Conservation (phyloP, 2,113 vertebrate species). For the Pangasianodon gigas region DNA sequence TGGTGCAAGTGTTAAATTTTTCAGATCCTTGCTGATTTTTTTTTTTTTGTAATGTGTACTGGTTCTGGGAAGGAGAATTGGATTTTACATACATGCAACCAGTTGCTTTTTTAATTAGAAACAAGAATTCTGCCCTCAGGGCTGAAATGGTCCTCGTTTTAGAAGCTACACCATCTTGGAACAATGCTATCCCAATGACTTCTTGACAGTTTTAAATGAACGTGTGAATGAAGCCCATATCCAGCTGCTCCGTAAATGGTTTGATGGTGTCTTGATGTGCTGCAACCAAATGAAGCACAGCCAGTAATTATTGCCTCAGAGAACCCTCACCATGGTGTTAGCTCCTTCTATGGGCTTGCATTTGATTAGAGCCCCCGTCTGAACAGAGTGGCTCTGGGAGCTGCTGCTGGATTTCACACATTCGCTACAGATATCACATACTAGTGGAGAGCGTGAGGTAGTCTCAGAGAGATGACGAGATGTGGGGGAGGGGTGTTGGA, state of each 20-base stretch:
- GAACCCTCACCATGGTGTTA: slow-evolving; percentile 33
- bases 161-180: not conserved
- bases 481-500: slow-evolving; percentile 51
- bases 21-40: not conserved
- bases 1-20: not conserved
- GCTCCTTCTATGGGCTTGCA: slow-evolving; percentile 13
- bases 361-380: slow-evolving; percentile 35
- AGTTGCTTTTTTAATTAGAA: not conserved
- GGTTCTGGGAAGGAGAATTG: not conserved
- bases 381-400: slow-evolving; percentile 26
- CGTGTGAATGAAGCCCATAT: slow-evolving; percentile 9
- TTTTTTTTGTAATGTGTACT: not conserved
- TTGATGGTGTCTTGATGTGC: not conserved
- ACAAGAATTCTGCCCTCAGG: not conserved
- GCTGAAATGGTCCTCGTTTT: not conserved
- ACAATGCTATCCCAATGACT: not conserved
- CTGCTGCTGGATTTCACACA: slow-evolving; percentile 71
- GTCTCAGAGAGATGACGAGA: slow-evolving; percentile 45
- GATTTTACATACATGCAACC: not conserved
- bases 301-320: slow-evolving; percentile 24
- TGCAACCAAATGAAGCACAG: slow-evolving; percentile 11
- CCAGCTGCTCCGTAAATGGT: slow-evolving; percentile 25
- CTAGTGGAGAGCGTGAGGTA: slow-evolving; percentile 40
- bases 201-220: slow-evolving; percentile 18
- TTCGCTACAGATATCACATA: slow-evolving; percentile 68